A percentile compares a stretch with the other conserved stretches of the same genome.
Evolutionary conservation across 1,140 invertebrate species (phyloP).

Genomic region (Mya arenaria): DNA sequence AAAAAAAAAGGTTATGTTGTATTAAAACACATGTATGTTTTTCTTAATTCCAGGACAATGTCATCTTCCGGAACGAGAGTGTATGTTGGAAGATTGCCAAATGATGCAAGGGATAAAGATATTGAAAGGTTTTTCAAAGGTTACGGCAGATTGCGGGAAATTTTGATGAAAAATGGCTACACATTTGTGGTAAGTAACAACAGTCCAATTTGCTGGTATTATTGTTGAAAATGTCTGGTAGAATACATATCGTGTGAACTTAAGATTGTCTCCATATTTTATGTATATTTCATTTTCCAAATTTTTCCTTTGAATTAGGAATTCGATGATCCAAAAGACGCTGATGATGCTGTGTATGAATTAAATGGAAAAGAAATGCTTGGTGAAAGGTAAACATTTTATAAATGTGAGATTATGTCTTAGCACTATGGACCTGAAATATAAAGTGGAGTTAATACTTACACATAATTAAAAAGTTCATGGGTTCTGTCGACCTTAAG

Average conservation of each 20-base stretch:
- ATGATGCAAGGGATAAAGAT: conserved; percentile 94
- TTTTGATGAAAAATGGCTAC: conserved; percentile 98
- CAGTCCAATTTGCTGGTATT: too few species aligned
- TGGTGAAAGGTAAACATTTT: conserved; percentile 92
- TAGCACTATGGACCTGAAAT: too few species aligned
- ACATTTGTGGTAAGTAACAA: conserved; percentile 85
- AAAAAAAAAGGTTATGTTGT: too few species aligned
- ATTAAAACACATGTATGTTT: too few species aligned
- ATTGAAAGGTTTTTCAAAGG: conserved; percentile 98
- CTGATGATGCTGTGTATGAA: conserved; percentile 98
- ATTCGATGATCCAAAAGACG: conserved; percentile 98
- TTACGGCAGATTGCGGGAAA: conserved; percentile 96
- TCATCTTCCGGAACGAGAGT: conserved; percentile 86
- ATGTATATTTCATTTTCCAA: not conserved
- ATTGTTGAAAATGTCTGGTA: too few species aligned
- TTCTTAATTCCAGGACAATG: conserved; percentile 3
- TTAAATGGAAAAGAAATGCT: conserved; percentile 97
- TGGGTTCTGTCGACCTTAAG: too few species aligned
- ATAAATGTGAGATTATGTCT: too few species aligned
- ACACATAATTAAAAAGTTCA: too few species aligned
- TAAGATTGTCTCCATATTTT: not conserved
- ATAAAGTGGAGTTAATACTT: too few species aligned
- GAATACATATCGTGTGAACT: too few species aligned
- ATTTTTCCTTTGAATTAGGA: conserved; percentile 85
- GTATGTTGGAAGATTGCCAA: conserved; percentile 92